phyloP scores from a whole-genome alignment of 37 sponge, comb jelly and placozoan genomes.

The Crambe crambe region DNA sequence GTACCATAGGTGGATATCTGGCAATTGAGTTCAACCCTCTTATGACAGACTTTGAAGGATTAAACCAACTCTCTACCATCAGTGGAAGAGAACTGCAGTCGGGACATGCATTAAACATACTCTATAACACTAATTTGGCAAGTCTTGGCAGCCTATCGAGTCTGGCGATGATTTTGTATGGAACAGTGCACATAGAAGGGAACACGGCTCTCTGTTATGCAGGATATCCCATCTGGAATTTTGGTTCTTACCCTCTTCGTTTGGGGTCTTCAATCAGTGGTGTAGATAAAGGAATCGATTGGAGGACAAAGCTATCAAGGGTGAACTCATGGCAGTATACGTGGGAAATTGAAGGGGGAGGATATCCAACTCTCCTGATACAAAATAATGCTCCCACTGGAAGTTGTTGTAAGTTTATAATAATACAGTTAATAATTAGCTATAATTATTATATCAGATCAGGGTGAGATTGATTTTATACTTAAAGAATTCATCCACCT shows the following conservation, averaged over 20 bases:
- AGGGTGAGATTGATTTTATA: too few relatives aligned
- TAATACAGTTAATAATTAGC: too few relatives aligned
- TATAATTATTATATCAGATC: neutral
- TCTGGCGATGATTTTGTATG: constrained; percentile 28
- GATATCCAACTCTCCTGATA: constrained; percentile 59
- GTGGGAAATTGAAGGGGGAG: constrained; percentile 32
- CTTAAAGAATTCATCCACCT: too few relatives aligned
- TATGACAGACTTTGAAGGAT: constrained; percentile 25
- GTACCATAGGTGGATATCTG: constrained; percentile 28
- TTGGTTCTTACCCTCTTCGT: constrained; percentile 11
- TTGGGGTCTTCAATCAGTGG: neutral
- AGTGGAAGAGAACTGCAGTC: constrained; percentile 20
- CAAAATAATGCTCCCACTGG: constrained; percentile 55
- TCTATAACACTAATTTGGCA: constrained; percentile 44
- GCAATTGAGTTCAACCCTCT: constrained; percentile 43
- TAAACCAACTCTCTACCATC: constrained; percentile 16
- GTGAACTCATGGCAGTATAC: constrained; percentile 49
- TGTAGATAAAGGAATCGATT: constrained; percentile 75
- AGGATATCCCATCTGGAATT: constrained; percentile 69
- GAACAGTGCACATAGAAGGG: constrained; percentile 74
- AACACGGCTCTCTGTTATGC: constrained; percentile 78
- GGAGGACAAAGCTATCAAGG: constrained; percentile 41
- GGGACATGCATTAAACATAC: constrained; percentile 42
- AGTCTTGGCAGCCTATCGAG: constrained; percentile 21
- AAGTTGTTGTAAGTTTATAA: constrained; percentile 45